Conservation (phyloP, 2,888 invertebrate genomes). For the Glyphotaelius pellucidus region DNA sequence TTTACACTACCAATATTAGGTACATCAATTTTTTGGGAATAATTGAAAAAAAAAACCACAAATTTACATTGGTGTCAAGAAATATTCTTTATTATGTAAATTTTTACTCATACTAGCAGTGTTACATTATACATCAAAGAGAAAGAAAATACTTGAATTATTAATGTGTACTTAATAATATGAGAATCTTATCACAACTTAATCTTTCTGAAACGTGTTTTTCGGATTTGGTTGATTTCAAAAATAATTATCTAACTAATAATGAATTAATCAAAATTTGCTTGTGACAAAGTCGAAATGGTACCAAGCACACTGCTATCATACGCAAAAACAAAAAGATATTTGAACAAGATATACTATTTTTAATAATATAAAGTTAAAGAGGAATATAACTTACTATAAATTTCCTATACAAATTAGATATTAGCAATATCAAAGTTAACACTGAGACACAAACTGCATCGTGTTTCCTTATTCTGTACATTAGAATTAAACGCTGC, state of each 20-base stretch:
- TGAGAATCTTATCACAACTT: not conserved
- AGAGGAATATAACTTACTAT: conserved; percentile 60
- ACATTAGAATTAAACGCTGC: conserved; percentile 67
- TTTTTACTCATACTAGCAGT: conserved; percentile 63
- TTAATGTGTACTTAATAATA: not conserved
- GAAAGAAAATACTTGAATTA: conserved; percentile 16
- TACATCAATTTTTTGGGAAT: not conserved
- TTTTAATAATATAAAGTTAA: conserved; percentile 56
- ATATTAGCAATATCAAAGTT: conserved; percentile 63
- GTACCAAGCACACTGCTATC: conserved; percentile 56
- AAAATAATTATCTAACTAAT: not conserved
- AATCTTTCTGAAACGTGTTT: not conserved
- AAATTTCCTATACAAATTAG: conserved; percentile 62
- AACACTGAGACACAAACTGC: conserved; percentile 61
- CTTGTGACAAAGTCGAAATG: not conserved
- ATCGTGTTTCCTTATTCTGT: conserved; percentile 65
- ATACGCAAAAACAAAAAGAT: conserved; percentile 56
- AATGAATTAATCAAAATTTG: not conserved
- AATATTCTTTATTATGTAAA: conserved; percentile 62
- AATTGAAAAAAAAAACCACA: conserved; percentile 7
- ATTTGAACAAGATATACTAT: conserved; percentile 55
- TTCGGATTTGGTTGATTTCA: not conserved
- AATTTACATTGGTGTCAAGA: conserved; percentile 59
- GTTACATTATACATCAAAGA: conserved; percentile 33
- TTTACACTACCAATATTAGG: not conserved